phyloP scores from a whole-genome alignment of 2,888 invertebrate species.

The Drosophila atroscutellata region DNA sequence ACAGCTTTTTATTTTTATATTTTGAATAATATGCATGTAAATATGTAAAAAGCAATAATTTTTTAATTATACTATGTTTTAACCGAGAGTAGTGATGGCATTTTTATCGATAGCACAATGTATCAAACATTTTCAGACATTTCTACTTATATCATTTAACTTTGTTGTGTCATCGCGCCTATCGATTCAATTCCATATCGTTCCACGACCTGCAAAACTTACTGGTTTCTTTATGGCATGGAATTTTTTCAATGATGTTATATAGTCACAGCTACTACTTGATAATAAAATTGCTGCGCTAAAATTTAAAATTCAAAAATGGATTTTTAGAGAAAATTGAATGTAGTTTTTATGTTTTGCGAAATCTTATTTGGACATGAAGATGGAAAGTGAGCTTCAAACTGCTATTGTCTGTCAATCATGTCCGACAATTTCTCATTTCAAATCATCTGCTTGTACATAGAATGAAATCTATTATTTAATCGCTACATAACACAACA shows the following conservation, averaged over 20 bases:
- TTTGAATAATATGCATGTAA: constrained; percentile 14
- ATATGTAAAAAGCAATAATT: constrained; percentile 41
- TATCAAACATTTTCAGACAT: neutral
- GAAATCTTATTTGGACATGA: too few species aligned
- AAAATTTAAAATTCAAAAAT: neutral
- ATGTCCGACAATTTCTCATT: neutral
- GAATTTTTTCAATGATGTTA: neutral
- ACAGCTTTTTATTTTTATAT: constrained; percentile 10
- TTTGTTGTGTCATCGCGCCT: neutral
- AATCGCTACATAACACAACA: neutral
- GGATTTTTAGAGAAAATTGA: neutral
- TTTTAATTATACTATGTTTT: constrained; percentile 54
- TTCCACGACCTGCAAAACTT: neutral
- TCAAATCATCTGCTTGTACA: neutral
- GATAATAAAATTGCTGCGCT: neutral
- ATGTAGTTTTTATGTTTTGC: neutral
- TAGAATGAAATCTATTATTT: neutral
- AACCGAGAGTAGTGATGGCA: constrained; percentile 25
- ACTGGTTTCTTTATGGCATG: neutral
- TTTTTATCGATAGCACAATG: constrained; percentile 9
- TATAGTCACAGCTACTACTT: neutral
- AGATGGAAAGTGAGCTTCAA: too few species aligned
- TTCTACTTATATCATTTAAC: neutral
- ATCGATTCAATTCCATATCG: constrained; percentile 4
- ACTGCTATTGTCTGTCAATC: neutral